Conservation (phyloP, 37 sponge, comb jelly and placozoan species). For the Hexactinellida sp. region DNA sequence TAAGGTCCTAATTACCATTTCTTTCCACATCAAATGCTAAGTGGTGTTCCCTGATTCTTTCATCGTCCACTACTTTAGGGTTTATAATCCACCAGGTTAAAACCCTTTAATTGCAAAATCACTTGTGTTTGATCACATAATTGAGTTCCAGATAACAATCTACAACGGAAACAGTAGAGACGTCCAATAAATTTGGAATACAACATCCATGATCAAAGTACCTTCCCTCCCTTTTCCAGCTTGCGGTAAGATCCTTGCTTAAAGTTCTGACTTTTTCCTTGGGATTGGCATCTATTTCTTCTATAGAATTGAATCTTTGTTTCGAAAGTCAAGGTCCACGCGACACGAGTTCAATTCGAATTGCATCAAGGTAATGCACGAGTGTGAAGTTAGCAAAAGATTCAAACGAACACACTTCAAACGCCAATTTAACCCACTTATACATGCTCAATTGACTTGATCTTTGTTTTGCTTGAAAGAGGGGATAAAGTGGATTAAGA, state of each 20-base stretch:
- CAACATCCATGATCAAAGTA: background rate
- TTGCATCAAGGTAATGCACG: constrained; percentile 7
- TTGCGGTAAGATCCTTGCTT: background rate
- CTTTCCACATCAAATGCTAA: constrained; percentile 8
- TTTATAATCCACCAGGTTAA: background rate
- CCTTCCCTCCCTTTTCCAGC: background rate
- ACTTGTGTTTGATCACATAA: background rate
- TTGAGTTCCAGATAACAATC: background rate
- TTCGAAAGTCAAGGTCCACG: background rate
- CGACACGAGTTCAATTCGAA: background rate
- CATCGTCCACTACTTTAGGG: background rate
- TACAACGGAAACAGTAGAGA: background rate
- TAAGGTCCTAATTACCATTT: background rate
- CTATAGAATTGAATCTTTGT: background rate
- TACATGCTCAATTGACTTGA: no score
- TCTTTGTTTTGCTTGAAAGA: no score
- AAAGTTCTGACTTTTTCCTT: background rate
- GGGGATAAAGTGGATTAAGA: no score
- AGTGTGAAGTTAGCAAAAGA: background rate
- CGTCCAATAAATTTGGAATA: background rate
- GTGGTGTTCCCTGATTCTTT: background rate
- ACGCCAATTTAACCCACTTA: no score
- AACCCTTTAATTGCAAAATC: background rate
- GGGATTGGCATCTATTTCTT: background rate
- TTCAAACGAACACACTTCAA: no score